Percentiles rank a stretch among this genome's conserved stretches.
phyloP scores from a whole-genome alignment of 2,888 invertebrate species.

The Pseudococcus viburni region DNA sequence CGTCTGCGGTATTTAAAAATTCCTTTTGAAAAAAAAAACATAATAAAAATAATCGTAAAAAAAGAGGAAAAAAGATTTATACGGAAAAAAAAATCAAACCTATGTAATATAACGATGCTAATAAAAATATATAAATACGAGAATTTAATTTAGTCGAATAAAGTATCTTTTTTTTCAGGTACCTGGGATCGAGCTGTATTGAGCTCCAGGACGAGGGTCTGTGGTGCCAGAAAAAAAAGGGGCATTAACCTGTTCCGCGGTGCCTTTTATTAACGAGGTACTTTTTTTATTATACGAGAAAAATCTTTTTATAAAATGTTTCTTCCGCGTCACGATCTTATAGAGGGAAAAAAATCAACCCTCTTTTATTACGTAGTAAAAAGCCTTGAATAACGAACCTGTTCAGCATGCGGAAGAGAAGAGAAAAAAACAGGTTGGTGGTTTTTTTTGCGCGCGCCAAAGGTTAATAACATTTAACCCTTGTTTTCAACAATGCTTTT shows the following conservation, averaged over 20 bases:
- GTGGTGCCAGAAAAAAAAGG: not conserved
- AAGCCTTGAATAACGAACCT: conserved; percentile 20
- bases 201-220: not conserved
- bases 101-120: not conserved
- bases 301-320: conserved; percentile 28
- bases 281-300: conserved; percentile 27
- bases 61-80: not conserved
- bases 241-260: conserved; percentile 7
- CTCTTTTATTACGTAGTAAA: conserved; percentile 26
- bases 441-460: conserved; percentile 18
- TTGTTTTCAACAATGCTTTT: not conserved
- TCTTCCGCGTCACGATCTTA: conserved; percentile 35
- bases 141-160: conserved; percentile 31
- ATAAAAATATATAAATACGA: conserved; percentile 2
- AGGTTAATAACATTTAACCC: conserved; percentile 52
- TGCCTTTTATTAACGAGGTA: not conserved
- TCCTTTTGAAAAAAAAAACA: not conserved
- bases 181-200: not conserved
- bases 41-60: conserved; percentile 25
- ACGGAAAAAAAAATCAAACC: not conserved
- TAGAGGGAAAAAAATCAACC: conserved; percentile 14
- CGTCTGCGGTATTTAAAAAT: not conserved
- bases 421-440: conserved; percentile 42
- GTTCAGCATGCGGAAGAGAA: conserved; percentile 8
- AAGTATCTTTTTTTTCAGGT: not conserved